Evolutionary conservation across 2,797 vertebrate species (phyloP).

Genomic region (Phataginus tetradactyla): DNA sequence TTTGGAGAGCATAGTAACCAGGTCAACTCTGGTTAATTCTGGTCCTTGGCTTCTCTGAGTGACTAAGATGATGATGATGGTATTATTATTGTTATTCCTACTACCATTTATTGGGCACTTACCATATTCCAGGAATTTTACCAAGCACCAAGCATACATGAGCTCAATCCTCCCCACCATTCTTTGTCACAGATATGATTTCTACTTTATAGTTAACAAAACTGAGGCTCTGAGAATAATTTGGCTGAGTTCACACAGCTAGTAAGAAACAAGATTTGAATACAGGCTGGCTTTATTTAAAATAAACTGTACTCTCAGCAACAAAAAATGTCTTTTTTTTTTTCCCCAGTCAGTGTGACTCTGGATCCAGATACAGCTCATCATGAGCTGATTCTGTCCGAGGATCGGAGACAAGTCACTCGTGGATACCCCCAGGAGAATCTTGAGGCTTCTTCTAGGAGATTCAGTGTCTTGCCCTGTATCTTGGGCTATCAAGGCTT

Average conservation of each 20-base stretch:
- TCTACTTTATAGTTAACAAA: background rate
- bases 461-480: slow-evolving; percentile 34
- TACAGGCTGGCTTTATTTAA: background rate
- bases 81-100: background rate
- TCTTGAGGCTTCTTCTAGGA: background rate
- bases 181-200: background rate
- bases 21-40: background rate
- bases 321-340: background rate
- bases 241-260: background rate
- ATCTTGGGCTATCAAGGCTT: slow-evolving; percentile 62
- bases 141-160: accelerated
- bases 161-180: background rate
- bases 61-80: background rate
- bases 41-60: background rate
- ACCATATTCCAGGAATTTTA: too few species aligned
- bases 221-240: background rate
- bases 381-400: slow-evolving; percentile 24
- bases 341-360: slow-evolving; percentile 33
- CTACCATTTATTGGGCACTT: background rate
- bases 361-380: slow-evolving; percentile 69
- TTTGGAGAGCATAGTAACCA: background rate
- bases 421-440: background rate
- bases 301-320: background rate
- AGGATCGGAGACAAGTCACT: slow-evolving; percentile 54
- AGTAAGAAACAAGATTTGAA: background rate